phyloP scores from a whole-genome alignment of 2,888 invertebrate genomes.

The Standfussiana lucernea region DNA sequence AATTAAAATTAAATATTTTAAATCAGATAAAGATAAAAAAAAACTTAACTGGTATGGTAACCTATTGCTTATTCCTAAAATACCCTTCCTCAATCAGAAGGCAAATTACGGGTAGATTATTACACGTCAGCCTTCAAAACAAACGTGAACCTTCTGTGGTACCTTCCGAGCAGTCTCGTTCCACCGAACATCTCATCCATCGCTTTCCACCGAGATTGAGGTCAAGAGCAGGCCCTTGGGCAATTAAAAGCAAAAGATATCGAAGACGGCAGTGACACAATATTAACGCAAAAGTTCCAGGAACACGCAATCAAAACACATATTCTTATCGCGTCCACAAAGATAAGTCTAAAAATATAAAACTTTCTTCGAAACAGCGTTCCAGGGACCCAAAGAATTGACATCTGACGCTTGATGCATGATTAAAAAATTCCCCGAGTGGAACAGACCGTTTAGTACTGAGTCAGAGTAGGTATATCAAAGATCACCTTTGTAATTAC shows the following conservation, averaged over 20 bases:
- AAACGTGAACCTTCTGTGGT: not conserved
- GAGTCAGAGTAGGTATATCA: constrained; percentile 16
- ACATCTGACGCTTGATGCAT: constrained; percentile 14
- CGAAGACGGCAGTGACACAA: not conserved
- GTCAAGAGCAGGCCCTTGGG: not conserved
- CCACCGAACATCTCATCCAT: not conserved
- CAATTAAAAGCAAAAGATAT: not conserved
- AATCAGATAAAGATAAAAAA: not conserved
- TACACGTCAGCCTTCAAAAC: not conserved
- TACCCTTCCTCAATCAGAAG: not conserved
- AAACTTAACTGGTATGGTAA: not conserved
- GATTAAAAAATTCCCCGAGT: constrained; percentile 16
- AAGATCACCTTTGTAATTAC: constrained; percentile 36
- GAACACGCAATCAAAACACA: not conserved
- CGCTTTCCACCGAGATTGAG: not conserved
- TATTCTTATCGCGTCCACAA: not conserved
- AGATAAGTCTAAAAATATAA: constrained; percentile 1
- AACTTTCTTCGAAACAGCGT: not conserved
- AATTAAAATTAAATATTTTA: not conserved
- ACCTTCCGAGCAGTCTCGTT: not conserved
- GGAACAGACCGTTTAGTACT: not conserved
- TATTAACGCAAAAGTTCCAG: not conserved
- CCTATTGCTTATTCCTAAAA: not conserved
- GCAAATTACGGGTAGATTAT: not conserved
- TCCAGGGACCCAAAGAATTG: not conserved